A percentile compares a stretch with the other conserved stretches of the same genome.
Evolutionary conservation across 2,888 invertebrate species (phyloP).

Genomic region (Oscheius sp.): DNA sequence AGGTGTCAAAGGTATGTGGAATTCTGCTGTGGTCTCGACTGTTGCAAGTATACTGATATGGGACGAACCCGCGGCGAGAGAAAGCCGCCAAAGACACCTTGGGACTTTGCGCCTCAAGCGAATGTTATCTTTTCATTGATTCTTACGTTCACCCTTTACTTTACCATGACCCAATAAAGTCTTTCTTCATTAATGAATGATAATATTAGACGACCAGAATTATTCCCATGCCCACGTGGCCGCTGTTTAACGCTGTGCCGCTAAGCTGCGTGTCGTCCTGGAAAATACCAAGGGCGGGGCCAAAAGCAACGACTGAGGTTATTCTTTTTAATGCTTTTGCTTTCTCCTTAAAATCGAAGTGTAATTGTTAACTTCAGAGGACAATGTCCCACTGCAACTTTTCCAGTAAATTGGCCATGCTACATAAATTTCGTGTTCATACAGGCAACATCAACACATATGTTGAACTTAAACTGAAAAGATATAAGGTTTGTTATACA

Average conservation of each 20-base stretch:
- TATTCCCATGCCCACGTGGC: background rate
- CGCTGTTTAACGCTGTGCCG: background rate
- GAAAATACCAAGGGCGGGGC: conserved; percentile 1
- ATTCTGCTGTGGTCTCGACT: conserved; percentile 67
- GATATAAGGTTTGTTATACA: conserved; percentile 7
- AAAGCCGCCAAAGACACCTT: conserved; percentile 5
- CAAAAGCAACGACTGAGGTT: too few species aligned
- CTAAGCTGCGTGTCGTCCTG: background rate
- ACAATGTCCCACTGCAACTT: background rate
- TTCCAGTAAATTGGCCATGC: background rate
- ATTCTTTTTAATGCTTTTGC: background rate
- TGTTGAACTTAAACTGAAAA: conserved; percentile 64
- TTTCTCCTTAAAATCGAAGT: background rate
- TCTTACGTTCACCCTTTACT: background rate
- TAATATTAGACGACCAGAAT: too few species aligned
- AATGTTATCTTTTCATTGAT: conserved; percentile 5
- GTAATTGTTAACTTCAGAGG: background rate
- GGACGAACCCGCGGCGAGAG: conserved; percentile 39
- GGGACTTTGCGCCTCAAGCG: background rate
- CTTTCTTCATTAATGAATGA: too few species aligned
- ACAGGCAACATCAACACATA: conserved; percentile 70
- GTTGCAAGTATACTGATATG: conserved; percentile 48
- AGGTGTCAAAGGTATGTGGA: conserved; percentile 68
- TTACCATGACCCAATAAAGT: background rate
- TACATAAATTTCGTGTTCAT: conserved; percentile 63